phyloP scores from a whole-genome alignment of 2,888 invertebrate genomes.

The Homarus gammarus region DNA sequence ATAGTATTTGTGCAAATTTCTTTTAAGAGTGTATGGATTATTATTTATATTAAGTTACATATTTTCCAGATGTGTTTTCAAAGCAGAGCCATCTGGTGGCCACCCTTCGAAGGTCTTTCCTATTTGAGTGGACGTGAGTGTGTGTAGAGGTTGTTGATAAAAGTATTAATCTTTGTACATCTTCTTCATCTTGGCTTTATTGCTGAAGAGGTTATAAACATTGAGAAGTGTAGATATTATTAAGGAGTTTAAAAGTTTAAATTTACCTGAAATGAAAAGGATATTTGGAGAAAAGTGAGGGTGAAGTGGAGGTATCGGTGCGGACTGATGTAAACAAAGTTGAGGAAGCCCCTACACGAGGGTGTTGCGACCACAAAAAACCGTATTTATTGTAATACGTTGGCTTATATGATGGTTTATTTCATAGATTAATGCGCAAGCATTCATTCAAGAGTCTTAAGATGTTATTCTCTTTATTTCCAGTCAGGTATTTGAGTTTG shows the following conservation, averaged over 20 bases:
- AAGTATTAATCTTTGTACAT: constrained; percentile 10
- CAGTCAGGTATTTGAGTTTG: neutral
- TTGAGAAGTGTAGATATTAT: neutral
- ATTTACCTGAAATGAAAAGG: neutral
- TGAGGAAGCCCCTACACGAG: neutral
- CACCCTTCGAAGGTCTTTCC: constrained; percentile 10
- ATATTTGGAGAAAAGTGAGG: neutral
- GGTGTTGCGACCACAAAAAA: neutral
- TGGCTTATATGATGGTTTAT: too few species aligned
- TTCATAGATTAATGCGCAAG: too few species aligned
- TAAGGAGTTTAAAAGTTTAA: neutral
- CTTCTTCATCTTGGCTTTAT: neutral
- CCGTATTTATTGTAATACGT: neutral
- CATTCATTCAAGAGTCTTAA: too few species aligned
- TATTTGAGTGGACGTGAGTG: constrained; percentile 8
- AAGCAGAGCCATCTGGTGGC: constrained; percentile 35
- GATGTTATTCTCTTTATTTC: neutral
- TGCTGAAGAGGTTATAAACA: too few species aligned
- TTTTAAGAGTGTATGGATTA: too few species aligned
- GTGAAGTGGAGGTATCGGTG: neutral
- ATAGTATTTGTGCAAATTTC: too few species aligned
- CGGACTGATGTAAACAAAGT: constrained; percentile 18
- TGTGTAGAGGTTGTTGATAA: neutral
- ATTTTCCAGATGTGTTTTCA: constrained; percentile 36
- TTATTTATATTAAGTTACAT: too few species aligned